A percentile compares a stretch with the other conserved stretches of the same genome.
Evolutionary conservation across 2,888 invertebrate genomes (phyloP).

Genomic region (Pheosia tremula): DNA sequence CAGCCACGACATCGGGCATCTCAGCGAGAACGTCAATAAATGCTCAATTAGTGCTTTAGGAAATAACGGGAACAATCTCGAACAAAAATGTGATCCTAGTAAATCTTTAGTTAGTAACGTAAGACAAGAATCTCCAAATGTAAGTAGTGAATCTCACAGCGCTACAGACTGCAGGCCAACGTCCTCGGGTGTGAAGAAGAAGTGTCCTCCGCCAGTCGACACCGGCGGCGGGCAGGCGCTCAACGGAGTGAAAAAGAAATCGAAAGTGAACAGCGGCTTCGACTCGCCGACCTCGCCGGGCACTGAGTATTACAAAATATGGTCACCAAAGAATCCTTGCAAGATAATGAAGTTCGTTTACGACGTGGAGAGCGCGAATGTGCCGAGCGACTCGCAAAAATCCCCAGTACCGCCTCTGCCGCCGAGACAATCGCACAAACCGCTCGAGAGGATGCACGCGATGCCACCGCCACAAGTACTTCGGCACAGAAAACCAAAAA

Average conservation of each 20-base stretch:
- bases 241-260: slow-evolving; percentile 87
- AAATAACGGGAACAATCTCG: slow-evolving; percentile 75
- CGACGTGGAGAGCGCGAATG: slow-evolving; percentile 77
- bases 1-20: slow-evolving; percentile 75
- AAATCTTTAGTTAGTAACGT: slow-evolving; percentile 76
- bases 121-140: slow-evolving; percentile 73
- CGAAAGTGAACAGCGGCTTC: slow-evolving; percentile 79
- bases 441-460: slow-evolving; percentile 90
- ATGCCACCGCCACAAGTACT: slow-evolving; percentile 88
- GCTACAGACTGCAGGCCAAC: slow-evolving; percentile 66
- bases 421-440: slow-evolving; percentile 89
- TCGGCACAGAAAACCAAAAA: slow-evolving; percentile 88
- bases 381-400: slow-evolving; percentile 83
- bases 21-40: slow-evolving; percentile 80
- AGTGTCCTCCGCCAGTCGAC: slow-evolving; percentile 83
- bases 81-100: slow-evolving; percentile 80
- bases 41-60: slow-evolving; percentile 84
- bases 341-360: slow-evolving; percentile 83
- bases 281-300: slow-evolving; percentile 84
- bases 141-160: slow-evolving; percentile 78
- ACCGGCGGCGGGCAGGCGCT: slow-evolving; percentile 73
- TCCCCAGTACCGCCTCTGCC: slow-evolving; percentile 89
- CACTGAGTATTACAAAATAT: slow-evolving; percentile 88
- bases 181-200: slow-evolving; percentile 81
- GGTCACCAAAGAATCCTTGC: slow-evolving; percentile 86